Base-by-base conservation (phyloP, 2,113 vertebrate genomes). In the Craseonycteris thonglongyai region DNA sequence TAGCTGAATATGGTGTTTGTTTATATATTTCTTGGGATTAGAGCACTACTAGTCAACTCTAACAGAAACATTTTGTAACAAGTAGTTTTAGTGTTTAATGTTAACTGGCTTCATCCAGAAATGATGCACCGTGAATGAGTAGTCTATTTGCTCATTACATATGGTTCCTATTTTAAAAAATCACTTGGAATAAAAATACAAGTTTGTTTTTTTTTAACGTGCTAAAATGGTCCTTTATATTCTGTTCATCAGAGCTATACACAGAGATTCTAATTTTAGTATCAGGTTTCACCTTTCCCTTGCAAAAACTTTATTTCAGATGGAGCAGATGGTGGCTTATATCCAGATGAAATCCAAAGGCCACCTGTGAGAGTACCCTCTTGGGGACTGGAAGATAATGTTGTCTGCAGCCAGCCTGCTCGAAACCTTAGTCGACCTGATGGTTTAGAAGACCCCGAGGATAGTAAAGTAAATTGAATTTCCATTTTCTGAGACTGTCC, bases 381-480 rank as follows among this genome's bases (percentile, higher is more conserved):
- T 54, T 99, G 99, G 99, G 98, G 97, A 66, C 91, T 98, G 0
- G 99, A 99, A 96, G 99, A 99, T 87, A 99, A 99, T 13, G 99
- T 99, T 12, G 99, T 99, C 94, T 99, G 99, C 92, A 99, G 99
- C 96, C 99, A 99, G 95, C 99, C 99, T 69, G 98, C 99, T 76
- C 99, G 99, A 94, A 99, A 99, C 95, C 99, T 99, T 75, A 99
- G 99, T 96, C 98, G 99, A 12, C 99, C 99, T 28, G 99, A 99
- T 61, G 99, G 99, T 82, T 99, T 99, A 93, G 99, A 99, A 97
- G 99, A 99, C 96, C 98, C 99, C 0, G 99, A 99, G 95, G 99
- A 99, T 0, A 98, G 95, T 96, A 98, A 98, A 83, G 98, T 97
- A 98, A 98, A 96, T 59, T 47, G 56, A 91, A 38, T 96, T 96